Evolutionary conservation across 2,113 vertebrate genomes (phyloP), one percentile per base, ranked within the genome.

Genomic region (Eulacestoma nigropectus): DNA sequence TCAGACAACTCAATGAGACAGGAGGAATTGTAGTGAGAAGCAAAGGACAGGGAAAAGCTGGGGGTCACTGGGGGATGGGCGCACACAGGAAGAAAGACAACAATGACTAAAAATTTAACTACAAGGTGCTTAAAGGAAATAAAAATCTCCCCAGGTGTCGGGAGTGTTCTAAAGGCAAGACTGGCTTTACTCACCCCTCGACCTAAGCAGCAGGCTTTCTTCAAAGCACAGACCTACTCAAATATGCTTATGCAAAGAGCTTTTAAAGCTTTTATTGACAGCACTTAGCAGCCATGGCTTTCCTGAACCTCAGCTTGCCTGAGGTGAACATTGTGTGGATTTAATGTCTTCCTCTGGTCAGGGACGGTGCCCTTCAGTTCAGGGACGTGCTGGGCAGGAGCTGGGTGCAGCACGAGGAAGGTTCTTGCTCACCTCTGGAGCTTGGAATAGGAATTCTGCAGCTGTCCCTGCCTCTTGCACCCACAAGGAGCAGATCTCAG

Each of bases 251-350:
- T 96, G 93, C 91, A 94, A 94, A 92, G 84, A 83, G 62, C 89
- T 94, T 94, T 94, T 74, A 94, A 89, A 93, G 96, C 81, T 85
- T 93, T 95, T 95, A 96, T 95, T 96, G 95, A 97, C 95, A 96
- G 88, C 95, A 93, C 87, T 97, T 89, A 92, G 78, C 91, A 96
- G 65, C 89, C 69, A 11, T n/a, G 86, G 75, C 92, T 95, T 87
- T 94, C 81, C 81, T 89, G 84, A 84, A 82, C 69, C 93, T 84
- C 93, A 82, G 60, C 65, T 89, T 44, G 79, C 95, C 94, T 39
- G 32, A 70, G 94, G 95, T 93, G 86, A 89, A 39, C 35, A 37
- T 8, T 84, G 81, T 7, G 4, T n/a, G 65, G 77, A 80, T 81
- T 73, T 70, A 44, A 78, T 60, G 64, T 41, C 84, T 94, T 95